Base-by-base conservation (phyloP, 2,113 vertebrate genomes). In the Forbesichthys papilliferus region DNA sequence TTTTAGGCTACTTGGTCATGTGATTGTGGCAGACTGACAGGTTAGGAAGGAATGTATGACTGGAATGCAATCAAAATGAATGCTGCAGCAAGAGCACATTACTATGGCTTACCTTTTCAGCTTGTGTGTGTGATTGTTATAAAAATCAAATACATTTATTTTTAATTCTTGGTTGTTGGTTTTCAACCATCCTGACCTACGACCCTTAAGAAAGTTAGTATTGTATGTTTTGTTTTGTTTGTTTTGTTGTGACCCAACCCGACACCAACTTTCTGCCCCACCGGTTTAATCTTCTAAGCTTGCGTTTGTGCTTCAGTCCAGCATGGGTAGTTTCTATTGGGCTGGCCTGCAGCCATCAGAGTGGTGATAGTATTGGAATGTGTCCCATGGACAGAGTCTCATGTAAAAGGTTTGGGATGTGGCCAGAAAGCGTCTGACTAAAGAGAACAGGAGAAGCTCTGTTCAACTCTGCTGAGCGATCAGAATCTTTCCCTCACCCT, bases 381-480 rank as follows among this genome's bases (percentile, higher is more conserved):
- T 56, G 62, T 77, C 80, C 79, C 75, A 64, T 68, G 75, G 68
- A 54, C 64, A 54, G 34, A 52, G 27, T n/a, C 16, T 13, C 64
- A 54, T 57, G 71, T 84, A 77, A 72, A 86, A 71, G 80, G 71
- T 79, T 80, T 89, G 84, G 82, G 64, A 85, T 1, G 46, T 54
- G 42, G 81, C 84, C 88, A 87, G 74, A 33, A 59, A 59, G 59
- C 62, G 72, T 64, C 75, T 79, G 76, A 68, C 69, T 74, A 71
- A 78, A 72, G 78, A 66, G 83, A 88, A 87, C 79, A 85, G 77
- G 84, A 86, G 83, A 75, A 90, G 84, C 71, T 71, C 87, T 89
- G 87, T 89, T 84, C 81, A 73, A 66, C 83, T 81, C 70, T 87
- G 84, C 87, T 89, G 85, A 88, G 82, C 51, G 83, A 83, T 81